phyloP scores from a whole-genome alignment of 2,888 invertebrate genomes.

The Harmothoe impar region DNA sequence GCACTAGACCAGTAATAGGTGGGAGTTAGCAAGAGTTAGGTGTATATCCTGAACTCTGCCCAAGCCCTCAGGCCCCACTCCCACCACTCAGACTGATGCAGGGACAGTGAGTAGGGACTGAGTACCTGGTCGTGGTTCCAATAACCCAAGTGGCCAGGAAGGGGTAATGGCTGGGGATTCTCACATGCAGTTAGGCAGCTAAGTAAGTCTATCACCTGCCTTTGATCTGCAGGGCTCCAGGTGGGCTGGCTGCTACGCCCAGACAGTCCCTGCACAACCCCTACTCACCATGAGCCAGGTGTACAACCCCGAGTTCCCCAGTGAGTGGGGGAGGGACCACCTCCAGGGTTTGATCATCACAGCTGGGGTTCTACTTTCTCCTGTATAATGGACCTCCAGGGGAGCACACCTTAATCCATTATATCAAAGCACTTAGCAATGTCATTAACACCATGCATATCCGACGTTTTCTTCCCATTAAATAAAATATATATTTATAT shows the following conservation, averaged over 20 bases:
- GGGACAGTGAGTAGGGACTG: background rate
- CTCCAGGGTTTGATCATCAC: background rate
- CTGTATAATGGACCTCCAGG: background rate
- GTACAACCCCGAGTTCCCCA: background rate
- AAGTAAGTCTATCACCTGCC: conserved; percentile 14
- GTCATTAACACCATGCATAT: no score
- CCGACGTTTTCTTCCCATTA: no score
- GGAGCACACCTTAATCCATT: no score
- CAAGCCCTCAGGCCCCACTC: no score
- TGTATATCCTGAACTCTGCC: no score
- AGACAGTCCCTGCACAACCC: background rate
- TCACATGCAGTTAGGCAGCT: conserved; percentile 39
- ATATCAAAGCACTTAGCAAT: no score
- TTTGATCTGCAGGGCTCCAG: conserved; percentile 18
- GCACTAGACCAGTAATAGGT: no score
- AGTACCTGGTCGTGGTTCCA: background rate
- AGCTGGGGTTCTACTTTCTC: background rate
- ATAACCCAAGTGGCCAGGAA: background rate
- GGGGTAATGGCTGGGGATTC: conserved; percentile 24
- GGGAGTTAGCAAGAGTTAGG: no score
- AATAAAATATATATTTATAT: no score
- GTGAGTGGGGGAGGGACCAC: background rate
- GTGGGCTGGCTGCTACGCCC: background rate
- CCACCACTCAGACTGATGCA: background rate
- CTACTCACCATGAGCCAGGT: background rate